Conservation (phyloP, 2,888 invertebrate species). For the Polydrusus tereticollis region DNA sequence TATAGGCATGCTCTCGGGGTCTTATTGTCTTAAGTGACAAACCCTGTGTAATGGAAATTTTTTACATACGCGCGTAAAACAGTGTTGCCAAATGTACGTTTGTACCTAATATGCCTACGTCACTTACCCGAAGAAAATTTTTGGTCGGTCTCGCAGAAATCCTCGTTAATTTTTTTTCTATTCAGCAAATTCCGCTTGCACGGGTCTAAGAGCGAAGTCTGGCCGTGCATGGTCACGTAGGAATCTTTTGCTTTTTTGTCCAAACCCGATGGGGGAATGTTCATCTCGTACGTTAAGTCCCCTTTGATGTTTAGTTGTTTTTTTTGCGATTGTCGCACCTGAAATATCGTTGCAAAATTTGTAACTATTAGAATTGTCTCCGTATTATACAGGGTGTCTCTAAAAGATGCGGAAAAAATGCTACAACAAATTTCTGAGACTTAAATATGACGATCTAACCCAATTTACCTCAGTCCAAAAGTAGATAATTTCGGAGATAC, state of each 20-base stretch:
- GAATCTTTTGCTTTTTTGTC: constrained; percentile 70
- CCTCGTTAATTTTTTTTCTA: constrained; percentile 67
- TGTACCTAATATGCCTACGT: too few species aligned
- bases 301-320: constrained; percentile 70
- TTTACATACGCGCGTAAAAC: too few species aligned
- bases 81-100: neutral
- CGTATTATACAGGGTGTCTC: too few species aligned
- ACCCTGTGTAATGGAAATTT: too few species aligned
- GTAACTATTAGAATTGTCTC: too few species aligned
- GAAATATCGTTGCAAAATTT: constrained; percentile 49
- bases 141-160: constrained; percentile 74
- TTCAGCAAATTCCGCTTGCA: constrained; percentile 70
- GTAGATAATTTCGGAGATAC: too few species aligned
- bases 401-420: too few species aligned
- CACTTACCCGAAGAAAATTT: constrained; percentile 68
- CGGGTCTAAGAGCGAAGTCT: constrained; percentile 71
- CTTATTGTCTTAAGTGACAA: too few species aligned
- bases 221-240: constrained; percentile 70
- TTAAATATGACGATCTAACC: too few species aligned
- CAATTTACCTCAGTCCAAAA: too few species aligned
- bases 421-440: too few species aligned
- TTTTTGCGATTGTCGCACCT: constrained; percentile 70
- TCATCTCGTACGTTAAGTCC: constrained; percentile 66
- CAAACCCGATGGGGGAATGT: constrained; percentile 66
- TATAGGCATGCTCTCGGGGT: too few species aligned